Conservation (phyloP, 2,888 invertebrate species). For the Pammene aurita region DNA sequence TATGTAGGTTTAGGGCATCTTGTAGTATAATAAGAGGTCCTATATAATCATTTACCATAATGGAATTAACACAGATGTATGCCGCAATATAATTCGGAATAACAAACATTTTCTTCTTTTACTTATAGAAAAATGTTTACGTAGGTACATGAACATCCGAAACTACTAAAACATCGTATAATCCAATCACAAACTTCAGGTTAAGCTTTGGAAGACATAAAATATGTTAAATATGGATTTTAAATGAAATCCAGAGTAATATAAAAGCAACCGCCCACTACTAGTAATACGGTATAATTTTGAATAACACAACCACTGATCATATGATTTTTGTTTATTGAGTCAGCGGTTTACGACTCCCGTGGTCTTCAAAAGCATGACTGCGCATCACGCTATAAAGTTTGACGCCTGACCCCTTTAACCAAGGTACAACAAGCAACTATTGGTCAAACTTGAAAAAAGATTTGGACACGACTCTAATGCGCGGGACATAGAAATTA, state of each 20-base stretch:
- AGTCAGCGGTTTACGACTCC: constrained; percentile 15
- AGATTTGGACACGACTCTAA: background rate
- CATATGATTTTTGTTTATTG: background rate
- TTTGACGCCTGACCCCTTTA: constrained; percentile 22
- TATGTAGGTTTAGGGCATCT: too few relatives aligned
- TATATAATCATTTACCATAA: too few relatives aligned
- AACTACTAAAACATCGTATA: background rate
- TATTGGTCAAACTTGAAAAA: background rate
- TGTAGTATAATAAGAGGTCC: too few relatives aligned
- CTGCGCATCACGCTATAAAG: constrained; percentile 28
- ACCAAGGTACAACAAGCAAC: background rate
- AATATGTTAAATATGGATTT: background rate
- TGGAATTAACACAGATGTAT: background rate
- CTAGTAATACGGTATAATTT: background rate
- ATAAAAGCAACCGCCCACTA: background rate
- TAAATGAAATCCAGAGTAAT: background rate
- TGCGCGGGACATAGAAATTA: background rate
- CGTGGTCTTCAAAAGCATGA: constrained; percentile 15
- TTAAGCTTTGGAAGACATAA: background rate
- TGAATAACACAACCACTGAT: background rate
- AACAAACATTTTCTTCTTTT: too few relatives aligned
- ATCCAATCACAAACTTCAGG: constrained; percentile 8
- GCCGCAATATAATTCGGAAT: too few relatives aligned
- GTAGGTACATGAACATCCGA: too few relatives aligned
- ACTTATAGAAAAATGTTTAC: too few relatives aligned